Conservation (phyloP, 2,797 vertebrate species). For the Petrocephalus schoutedeni region DNA sequence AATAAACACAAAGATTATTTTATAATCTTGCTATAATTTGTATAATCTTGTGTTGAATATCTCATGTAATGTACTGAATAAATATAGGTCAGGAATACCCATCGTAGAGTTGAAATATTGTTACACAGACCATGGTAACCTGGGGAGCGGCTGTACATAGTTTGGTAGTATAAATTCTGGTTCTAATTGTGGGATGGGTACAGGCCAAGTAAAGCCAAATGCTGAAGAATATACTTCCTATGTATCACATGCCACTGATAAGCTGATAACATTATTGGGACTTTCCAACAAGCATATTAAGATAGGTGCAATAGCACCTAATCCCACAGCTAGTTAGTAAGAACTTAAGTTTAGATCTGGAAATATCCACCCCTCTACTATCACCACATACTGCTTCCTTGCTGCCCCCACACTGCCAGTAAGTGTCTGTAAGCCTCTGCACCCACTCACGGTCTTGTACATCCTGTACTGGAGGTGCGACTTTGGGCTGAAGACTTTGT, state of each 20-base stretch:
- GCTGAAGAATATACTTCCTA: not conserved
- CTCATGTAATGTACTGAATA: too few relatives aligned
- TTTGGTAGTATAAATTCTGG: not conserved
- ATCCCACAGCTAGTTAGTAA: not conserved
- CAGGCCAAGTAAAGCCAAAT: not conserved
- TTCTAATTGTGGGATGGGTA: too few relatives aligned
- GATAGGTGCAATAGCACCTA: not conserved
- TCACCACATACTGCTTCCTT: not conserved
- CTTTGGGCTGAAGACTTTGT: slow-evolving; percentile 95
- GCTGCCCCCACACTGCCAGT: not conserved
- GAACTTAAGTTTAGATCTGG: not conserved
- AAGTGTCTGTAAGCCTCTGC: not conserved
- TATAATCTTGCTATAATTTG: too few relatives aligned
- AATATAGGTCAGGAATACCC: too few relatives aligned
- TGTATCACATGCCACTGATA: not conserved
- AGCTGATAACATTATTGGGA: not conserved
- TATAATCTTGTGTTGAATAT: too few relatives aligned
- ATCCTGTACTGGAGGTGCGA: slow-evolving; percentile 97
- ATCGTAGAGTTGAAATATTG: too few relatives aligned
- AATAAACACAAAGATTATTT: too few relatives aligned
- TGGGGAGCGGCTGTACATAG: not conserved
- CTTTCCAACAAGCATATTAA: not conserved
- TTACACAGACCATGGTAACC: not conserved
- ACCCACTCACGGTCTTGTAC: slow-evolving; percentile 87
- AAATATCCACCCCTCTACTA: not conserved